Conservation (phyloP, 2,113 vertebrate genomes). For the Hiodon tergisus region DNA sequence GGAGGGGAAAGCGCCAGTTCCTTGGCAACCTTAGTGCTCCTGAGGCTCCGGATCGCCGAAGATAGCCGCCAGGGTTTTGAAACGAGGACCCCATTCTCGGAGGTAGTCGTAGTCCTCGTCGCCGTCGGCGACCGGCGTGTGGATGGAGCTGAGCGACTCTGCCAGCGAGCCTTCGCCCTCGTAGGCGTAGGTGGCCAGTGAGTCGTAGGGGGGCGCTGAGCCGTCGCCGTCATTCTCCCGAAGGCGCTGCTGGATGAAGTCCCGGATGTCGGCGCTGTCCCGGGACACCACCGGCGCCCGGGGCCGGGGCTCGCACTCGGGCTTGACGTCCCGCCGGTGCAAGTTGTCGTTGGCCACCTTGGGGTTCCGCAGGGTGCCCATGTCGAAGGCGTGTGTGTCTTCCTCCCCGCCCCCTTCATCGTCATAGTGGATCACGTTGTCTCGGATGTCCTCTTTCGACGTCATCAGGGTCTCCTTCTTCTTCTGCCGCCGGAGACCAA, state of each 20-base stretch:
- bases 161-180: constrained; percentile 88
- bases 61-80: constrained; percentile 90
- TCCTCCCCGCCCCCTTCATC: constrained; percentile 97
- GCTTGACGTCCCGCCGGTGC: constrained; percentile 86
- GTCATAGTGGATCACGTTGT: constrained; percentile 97
- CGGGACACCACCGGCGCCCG: constrained; percentile 55
- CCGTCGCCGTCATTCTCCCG: constrained; percentile 83
- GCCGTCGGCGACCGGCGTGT: constrained; percentile 69
- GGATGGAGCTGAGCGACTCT: constrained; percentile 91
- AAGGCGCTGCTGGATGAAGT: constrained; percentile 86
- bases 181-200: constrained; percentile 91
- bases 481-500: constrained; percentile 85
- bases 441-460: constrained; percentile 94
- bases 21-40: constrained; percentile 52
- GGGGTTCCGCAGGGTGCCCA: constrained; percentile 90
- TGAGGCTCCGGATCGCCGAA: constrained; percentile 80
- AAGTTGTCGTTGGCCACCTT: constrained; percentile 89
- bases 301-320: constrained; percentile 68
- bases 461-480: constrained; percentile 97
- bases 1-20: constrained; percentile 6
- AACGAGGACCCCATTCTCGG: constrained; percentile 90
- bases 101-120: constrained; percentile 92
- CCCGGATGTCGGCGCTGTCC: constrained; percentile 83
- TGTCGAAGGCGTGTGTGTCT: constrained; percentile 96
- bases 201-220: constrained; percentile 87